Base-by-base conservation (phyloP, 2,888 invertebrate genomes). In the Tuberolachnus salignus region DNA sequence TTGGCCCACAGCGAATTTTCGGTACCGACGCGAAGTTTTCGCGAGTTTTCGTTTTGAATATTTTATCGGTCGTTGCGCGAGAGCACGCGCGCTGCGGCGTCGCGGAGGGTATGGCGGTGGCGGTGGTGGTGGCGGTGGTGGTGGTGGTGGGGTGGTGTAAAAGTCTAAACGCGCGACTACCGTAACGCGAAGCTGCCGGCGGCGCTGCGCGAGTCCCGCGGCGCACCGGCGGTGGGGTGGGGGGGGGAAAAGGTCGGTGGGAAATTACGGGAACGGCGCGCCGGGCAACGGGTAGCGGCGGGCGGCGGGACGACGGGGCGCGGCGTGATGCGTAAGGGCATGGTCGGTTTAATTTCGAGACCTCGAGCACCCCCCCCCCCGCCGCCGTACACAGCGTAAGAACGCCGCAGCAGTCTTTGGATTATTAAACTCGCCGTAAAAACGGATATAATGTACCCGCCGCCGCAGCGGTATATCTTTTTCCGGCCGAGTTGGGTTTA, bases 381-480 rank as follows among this genome's bases (percentile, higher is more conserved):
- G 23, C 13, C 11, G 42, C 51, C 53, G 34, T 6, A 3, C 34
- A 6, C 34, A 11, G 4, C 51, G 21, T 44, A 64, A 64, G 64
- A 13, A 21, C 63, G 26, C 3, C 16, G 13, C 34, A 14, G 49
- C 16, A 16, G 53, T 42, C 73, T 64, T 75, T 66, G 74, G 74
- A 75, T 75, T 75, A 75, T 75, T 75, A 75, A 75, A 75, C 74
- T 64, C 23, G n/a, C 74, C 66, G 42, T 66, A 46, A 75, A 75
- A 66, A 14, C 55, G 64, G 14, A 44, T 51, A 66, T 66, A 34
- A 55, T 16, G 21, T 42, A 16, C 14, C 21, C 34, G n/a, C n/a
- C 23, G 23, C 49, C 16, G 13, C 34, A 26, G 14, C 21, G 19
- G 57, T 49, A 34, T 34, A 46, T 66, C n/a, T 66, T 66, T 73